Conservation (phyloP, 2,113 vertebrate species). For the Jacana jacana region DNA sequence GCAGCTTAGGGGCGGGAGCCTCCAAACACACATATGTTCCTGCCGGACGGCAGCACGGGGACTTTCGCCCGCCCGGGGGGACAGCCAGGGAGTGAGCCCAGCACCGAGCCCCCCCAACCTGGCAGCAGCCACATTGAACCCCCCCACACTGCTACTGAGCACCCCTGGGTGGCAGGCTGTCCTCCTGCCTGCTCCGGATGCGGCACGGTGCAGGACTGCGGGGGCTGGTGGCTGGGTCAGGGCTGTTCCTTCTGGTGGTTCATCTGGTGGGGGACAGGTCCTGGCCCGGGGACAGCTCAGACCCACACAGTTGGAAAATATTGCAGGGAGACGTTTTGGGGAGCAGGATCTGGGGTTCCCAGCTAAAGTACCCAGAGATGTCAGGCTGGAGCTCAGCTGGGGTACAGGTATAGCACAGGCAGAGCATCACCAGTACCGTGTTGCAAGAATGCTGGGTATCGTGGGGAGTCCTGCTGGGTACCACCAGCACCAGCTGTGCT, state of each 20-base stretch:
- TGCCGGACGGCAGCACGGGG: background rate
- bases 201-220: accelerated
- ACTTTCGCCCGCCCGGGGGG: slow-evolving; percentile 22
- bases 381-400: background rate
- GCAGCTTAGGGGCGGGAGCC: slow-evolving; percentile 55
- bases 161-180: background rate
- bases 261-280: background rate
- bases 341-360: background rate
- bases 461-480: accelerated
- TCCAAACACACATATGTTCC: slow-evolving; percentile 49
- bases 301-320: accelerated
- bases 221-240: background rate
- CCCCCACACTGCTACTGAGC: accelerated
- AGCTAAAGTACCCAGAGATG: background rate
- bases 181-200: accelerated
- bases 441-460: accelerated
- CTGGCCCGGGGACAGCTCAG: background rate
- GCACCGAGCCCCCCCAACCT: accelerated
- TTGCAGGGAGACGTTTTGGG: accelerated
- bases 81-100: background rate
- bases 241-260: background rate
- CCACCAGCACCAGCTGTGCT: accelerated
- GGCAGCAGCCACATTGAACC: accelerated
- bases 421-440: accelerated
- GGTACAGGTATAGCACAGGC: accelerated